Conservation (phyloP, 2,888 invertebrate genomes). For the Luffia ferchaultella region DNA sequence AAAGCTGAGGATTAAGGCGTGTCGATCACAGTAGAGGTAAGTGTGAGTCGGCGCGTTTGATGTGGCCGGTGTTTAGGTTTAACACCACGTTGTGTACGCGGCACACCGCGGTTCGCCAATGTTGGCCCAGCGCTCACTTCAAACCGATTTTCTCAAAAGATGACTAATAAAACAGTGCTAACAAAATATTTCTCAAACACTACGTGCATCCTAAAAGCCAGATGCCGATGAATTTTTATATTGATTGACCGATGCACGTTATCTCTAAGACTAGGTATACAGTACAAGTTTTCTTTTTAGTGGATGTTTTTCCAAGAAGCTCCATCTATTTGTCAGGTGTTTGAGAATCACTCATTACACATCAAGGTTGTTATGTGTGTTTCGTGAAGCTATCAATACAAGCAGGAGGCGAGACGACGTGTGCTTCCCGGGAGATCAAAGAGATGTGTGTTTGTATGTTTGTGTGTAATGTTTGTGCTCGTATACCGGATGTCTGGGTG, state of each 20-base stretch:
- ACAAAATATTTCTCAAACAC: background rate
- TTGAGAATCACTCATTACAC: background rate
- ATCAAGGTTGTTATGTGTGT: background rate
- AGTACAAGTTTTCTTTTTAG: background rate
- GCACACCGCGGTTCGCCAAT: background rate
- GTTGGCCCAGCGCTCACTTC: background rate
- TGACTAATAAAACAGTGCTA: background rate
- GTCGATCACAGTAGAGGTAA: background rate
- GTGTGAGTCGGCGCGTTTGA: conserved; percentile 33
- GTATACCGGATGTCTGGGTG: conserved; percentile 29
- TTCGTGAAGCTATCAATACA: background rate
- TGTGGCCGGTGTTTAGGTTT: conserved; percentile 53
- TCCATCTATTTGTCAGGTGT: background rate
- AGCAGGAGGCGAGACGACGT: background rate
- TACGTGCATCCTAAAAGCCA: background rate
- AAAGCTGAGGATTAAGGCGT: background rate
- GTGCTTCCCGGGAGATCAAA: conserved; percentile 35
- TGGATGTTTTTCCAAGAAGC: background rate
- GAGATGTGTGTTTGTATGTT: conserved; percentile 42
- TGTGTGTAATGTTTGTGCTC: background rate
- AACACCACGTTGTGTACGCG: conserved; percentile 18
- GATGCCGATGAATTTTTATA: background rate
- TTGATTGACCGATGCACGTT: background rate
- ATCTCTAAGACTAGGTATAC: background rate
- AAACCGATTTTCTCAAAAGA: background rate